These are phyloP conservation scores for Coptotermes formosanus DNA, from an alignment of 1,140 invertebrate species.

Conservation along the genomic window DNA sequence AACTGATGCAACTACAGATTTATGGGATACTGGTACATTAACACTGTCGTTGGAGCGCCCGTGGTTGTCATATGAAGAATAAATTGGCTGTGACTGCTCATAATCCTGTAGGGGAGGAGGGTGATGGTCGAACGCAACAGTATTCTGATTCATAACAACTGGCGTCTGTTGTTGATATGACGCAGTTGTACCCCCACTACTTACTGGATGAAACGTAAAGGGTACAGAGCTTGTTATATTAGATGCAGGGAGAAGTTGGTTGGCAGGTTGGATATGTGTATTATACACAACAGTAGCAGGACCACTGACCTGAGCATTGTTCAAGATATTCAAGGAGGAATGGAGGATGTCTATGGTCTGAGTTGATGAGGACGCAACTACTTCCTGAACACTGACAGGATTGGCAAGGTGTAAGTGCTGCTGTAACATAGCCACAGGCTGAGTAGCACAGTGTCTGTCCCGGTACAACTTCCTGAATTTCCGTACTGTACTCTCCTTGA, in stretches of 20 bases:
- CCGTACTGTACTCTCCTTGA: slow-evolving; percentile 44
- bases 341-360: slow-evolving; percentile 29
- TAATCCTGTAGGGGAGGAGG: not conserved
- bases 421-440: not conserved
- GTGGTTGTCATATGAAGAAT: slow-evolving; percentile 13
- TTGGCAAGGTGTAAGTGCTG: not conserved
- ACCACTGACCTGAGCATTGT: slow-evolving; percentile 20
- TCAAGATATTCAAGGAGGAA: slow-evolving; percentile 24
- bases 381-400: not conserved
- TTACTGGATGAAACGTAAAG: slow-evolving; percentile 23
- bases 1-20: not conserved
- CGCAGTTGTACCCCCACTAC: not conserved
- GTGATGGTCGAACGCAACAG: not conserved
- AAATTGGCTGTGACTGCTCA: slow-evolving; percentile 1
- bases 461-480: slow-evolving; percentile 44
- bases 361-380: not conserved
- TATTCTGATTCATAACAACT: slow-evolving; percentile 21
- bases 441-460: slow-evolving; percentile 30
- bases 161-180: slow-evolving; percentile 24
- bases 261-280: slow-evolving; percentile 6
- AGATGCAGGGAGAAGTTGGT: not conserved
- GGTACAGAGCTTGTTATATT: not conserved
- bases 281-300: slow-evolving; percentile 19
- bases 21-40: slow-evolving; percentile 2
- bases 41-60: not conserved